Conservation (phyloP, 2,888 invertebrate genomes). For the Ametastegia equiseti region DNA sequence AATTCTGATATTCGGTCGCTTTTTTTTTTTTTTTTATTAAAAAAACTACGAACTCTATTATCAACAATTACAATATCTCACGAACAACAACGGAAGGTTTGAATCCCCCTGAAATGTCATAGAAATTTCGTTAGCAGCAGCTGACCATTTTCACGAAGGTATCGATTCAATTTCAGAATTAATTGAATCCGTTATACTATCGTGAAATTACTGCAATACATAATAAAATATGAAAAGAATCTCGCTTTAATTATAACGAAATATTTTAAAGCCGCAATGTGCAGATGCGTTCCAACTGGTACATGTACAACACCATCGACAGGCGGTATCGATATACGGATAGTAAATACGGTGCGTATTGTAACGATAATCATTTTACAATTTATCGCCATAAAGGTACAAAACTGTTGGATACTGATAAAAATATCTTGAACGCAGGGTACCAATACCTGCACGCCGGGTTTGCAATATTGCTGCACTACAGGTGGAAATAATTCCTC, state of each 20-base stretch:
- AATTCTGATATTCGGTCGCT: too few relatives aligned
- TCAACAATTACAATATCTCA: too few relatives aligned
- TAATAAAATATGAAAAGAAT: not conserved
- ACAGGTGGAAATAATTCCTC: constrained; percentile 36
- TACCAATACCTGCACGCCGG: constrained; percentile 55
- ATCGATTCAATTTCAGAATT: not conserved
- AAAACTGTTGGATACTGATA: not conserved
- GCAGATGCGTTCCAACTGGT: constrained; percentile 58
- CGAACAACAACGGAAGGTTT: too few relatives aligned
- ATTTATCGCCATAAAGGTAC: not conserved
- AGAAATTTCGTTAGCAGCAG: too few relatives aligned
- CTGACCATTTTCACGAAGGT: too few relatives aligned
- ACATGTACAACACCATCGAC: constrained; percentile 56
- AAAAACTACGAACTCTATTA: too few relatives aligned
- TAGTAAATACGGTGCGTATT: constrained; percentile 63
- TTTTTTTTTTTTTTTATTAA: too few relatives aligned
- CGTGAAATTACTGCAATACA: not conserved
- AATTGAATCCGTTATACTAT: too few relatives aligned
- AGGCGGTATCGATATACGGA: constrained; percentile 63
- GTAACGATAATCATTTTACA: not conserved
- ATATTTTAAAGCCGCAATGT: constrained; percentile 21
- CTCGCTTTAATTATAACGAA: not conserved
- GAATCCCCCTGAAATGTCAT: too few relatives aligned
- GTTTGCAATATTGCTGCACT: constrained; percentile 60
- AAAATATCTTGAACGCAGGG: constrained; percentile 50